These are phyloP conservation scores for Tinamus major DNA, from an alignment of 2,797 vertebrate genomes.

Conservation along the genomic window DNA sequence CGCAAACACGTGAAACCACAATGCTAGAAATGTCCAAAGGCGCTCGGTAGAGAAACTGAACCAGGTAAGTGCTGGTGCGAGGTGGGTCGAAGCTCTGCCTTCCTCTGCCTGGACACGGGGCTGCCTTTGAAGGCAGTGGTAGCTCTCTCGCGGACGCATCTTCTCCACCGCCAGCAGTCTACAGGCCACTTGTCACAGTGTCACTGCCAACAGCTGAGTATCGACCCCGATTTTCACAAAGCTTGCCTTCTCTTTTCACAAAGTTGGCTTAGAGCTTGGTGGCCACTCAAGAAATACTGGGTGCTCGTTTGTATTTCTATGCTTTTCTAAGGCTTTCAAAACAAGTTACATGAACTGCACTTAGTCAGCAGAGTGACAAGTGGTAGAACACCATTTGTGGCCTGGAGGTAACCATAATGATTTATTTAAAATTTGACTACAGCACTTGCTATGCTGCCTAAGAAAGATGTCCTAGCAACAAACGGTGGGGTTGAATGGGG, in stretches of 20 bases:
- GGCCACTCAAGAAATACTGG: background rate
- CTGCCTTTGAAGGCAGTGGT: background rate
- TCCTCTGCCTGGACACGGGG: background rate
- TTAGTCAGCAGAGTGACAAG: background rate
- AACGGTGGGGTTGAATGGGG: background rate
- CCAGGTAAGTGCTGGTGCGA: background rate
- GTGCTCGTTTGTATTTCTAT: background rate
- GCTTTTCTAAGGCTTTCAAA: background rate
- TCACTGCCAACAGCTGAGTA: background rate
- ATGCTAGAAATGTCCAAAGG: background rate
- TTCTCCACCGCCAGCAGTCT: background rate
- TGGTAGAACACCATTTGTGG: background rate
- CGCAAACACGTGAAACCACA: conserved; percentile 42
- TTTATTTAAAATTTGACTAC: background rate
- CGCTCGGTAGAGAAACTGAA: background rate
- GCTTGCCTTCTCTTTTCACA: background rate
- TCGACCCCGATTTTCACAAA: background rate
- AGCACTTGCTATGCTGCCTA: background rate
- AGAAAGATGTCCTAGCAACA: background rate
- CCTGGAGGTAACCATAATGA: background rate
- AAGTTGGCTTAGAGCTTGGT: background rate
- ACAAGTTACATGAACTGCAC: background rate
- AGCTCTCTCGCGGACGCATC: background rate
- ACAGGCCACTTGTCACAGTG: background rate
- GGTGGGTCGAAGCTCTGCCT: background rate